Evolutionary conservation across 2,113 vertebrate genomes (phyloP).

Genomic region (Lasiurus borealis): DNA sequence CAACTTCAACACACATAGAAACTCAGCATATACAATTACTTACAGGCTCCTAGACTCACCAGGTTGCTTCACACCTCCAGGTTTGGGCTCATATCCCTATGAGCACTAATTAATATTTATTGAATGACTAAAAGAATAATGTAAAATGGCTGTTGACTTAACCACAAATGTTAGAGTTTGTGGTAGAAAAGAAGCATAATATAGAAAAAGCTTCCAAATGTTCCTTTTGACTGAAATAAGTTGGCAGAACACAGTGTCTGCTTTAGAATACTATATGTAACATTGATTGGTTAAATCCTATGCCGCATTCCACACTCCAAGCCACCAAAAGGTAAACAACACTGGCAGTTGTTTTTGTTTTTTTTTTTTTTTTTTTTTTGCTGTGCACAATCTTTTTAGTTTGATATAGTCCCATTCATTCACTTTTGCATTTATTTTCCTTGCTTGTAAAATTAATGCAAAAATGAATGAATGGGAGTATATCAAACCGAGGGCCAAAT

Average conservation of each 20-base stretch:
- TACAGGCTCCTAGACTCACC: neutral
- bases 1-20: neutral
- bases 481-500: neutral
- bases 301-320: neutral
- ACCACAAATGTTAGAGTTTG: constrained; percentile 8
- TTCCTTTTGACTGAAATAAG: constrained; percentile 29
- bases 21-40: neutral
- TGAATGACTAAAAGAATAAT: constrained; percentile 55
- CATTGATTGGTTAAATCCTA: neutral
- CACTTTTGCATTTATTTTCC: no score
- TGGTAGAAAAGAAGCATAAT: neutral
- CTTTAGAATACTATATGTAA: constrained; percentile 23
- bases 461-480: no score
- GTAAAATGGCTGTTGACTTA: constrained; percentile 42
- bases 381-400: no score
- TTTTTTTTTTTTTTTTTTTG: neutral
- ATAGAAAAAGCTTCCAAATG: constrained; percentile 1
- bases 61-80: neutral
- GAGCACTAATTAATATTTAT: constrained; percentile 49
- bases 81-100: neutral
- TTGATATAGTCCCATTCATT: no score
- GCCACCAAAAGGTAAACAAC: constrained; percentile 22
- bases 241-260: constrained; percentile 19
- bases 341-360: neutral
- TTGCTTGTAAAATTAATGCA: no score